phyloP scores from a whole-genome alignment of 2,113 vertebrate genomes.

The Ancistrus triradiatus region DNA sequence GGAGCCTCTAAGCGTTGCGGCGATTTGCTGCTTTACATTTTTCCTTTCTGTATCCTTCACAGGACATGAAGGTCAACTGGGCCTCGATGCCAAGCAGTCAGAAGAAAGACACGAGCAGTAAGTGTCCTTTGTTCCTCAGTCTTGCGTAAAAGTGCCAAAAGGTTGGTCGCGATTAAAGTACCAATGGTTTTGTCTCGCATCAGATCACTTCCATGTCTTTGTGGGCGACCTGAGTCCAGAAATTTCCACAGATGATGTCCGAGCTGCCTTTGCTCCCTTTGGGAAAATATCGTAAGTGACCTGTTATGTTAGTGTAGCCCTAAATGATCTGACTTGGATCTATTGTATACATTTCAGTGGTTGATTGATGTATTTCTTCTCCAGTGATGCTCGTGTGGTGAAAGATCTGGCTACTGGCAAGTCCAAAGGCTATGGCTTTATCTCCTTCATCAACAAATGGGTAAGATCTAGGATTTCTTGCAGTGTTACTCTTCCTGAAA shows the following conservation, averaged over 20 bases:
- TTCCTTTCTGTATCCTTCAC: slow-evolving; percentile 51
- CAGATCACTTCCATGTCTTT: slow-evolving; percentile 99
- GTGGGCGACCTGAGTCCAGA: slow-evolving; percentile 98
- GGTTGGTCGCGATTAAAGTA: no score
- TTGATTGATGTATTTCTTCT: no score
- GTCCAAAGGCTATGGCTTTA: slow-evolving; percentile 97
- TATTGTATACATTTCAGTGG: no score
- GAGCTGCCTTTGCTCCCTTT: slow-evolving; percentile 94
- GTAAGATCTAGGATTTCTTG: no score
- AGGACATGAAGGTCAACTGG: slow-evolving; percentile 99
- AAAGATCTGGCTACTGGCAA: slow-evolving; percentile 98
- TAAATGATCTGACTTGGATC: not conserved
- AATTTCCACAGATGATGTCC: slow-evolving; percentile 98
- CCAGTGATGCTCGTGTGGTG: slow-evolving; percentile 91
- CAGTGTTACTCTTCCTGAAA: no score
- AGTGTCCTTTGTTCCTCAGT: slow-evolving; percentile 63
- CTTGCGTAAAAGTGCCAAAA: no score
- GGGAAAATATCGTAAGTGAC: slow-evolving; percentile 97
- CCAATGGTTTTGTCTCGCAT: no score
- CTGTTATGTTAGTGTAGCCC: not conserved
- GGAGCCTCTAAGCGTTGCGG: slow-evolving; percentile 30
- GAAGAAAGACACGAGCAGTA: slow-evolving; percentile 99
- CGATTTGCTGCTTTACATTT: slow-evolving; percentile 47
- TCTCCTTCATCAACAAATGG: slow-evolving; percentile 99
- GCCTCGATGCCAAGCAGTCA: slow-evolving; percentile 98